Percentiles rank a stretch among this genome's conserved stretches.
These are phyloP conservation scores for Formica selysi DNA, from an alignment of 1,140 invertebrate species.

Conservation along the genomic window DNA sequence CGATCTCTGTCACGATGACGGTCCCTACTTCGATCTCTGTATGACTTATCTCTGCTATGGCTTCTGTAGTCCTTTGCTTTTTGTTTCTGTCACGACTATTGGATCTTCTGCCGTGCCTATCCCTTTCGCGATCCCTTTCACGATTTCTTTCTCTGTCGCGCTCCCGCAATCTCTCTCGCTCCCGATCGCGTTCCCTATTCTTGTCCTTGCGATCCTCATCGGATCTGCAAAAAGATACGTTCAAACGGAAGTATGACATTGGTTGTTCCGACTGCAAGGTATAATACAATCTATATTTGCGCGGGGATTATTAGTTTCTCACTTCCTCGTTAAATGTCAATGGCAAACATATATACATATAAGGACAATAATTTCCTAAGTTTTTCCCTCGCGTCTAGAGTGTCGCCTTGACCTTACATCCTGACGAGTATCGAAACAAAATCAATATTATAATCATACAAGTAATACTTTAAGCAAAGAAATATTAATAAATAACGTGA, in stretches of 20 bases:
- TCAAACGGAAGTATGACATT: constrained; percentile 73
- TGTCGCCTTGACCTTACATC: not conserved
- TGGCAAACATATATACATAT: not conserved
- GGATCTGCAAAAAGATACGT: constrained; percentile 79
- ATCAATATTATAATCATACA: not conserved
- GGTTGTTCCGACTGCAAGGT: constrained; percentile 1
- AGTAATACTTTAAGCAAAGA: not conserved
- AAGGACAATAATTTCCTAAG: not conserved
- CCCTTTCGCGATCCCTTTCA: constrained; percentile 81
- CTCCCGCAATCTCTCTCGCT: constrained; percentile 78
- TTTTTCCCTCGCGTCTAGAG: not conserved
- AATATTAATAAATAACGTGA: constrained; percentile 81
- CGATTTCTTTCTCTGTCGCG: constrained; percentile 79
- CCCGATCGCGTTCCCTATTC: constrained; percentile 79
- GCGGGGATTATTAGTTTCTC: not conserved
- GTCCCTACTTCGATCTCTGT: constrained; percentile 81
- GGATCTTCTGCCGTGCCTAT: constrained; percentile 78
- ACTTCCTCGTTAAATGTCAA: not conserved
- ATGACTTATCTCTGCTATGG: constrained; percentile 82
- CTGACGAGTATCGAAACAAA: not conserved
- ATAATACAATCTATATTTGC: not conserved
- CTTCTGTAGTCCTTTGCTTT: constrained; percentile 81
- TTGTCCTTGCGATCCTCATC: constrained; percentile 83
- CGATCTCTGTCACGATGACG: constrained; percentile 81
- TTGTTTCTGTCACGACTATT: constrained; percentile 79